phyloP scores from a whole-genome alignment of 2,888 invertebrate species.

The Amiota communis region DNA sequence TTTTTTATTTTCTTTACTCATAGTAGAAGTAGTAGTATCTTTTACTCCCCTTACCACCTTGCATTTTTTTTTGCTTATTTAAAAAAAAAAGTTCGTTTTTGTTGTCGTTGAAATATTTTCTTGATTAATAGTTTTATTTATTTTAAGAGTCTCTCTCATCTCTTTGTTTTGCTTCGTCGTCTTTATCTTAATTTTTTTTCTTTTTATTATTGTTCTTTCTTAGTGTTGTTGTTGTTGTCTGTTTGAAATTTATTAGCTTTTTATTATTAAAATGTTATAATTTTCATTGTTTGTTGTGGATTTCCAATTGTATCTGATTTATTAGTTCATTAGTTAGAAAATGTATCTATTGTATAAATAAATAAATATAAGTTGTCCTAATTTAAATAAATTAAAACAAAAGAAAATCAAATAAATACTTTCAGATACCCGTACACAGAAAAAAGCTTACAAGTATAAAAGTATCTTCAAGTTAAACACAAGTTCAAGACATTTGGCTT shows the following conservation, averaged over 20 bases:
- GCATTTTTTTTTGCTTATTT: conserved; percentile 25
- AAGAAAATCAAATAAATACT: conserved; percentile 6
- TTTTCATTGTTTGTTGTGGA: conserved; percentile 40
- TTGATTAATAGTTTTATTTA: conserved; percentile 69
- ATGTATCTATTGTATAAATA: conserved; percentile 45
- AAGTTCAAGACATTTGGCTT: no score
- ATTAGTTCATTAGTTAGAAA: conserved; percentile 49
- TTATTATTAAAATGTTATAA: background rate
- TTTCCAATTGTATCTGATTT: conserved; percentile 58
- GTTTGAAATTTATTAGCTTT: conserved; percentile 11
- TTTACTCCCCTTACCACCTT: background rate
- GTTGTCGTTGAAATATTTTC: conserved; percentile 49
- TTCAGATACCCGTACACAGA: background rate
- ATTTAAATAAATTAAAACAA: conserved; percentile 14
- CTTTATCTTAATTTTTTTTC: conserved; percentile 22
- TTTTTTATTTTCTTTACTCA: background rate
- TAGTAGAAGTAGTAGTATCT: background rate
- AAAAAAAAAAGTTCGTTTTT: conserved; percentile 10
- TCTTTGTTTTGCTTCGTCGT: conserved; percentile 7
- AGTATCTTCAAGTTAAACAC: background rate
- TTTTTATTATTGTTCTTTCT: conserved; percentile 50
- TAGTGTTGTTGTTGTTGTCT: conserved; percentile 11
- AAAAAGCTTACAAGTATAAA: background rate
- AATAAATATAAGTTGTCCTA: conserved; percentile 10
- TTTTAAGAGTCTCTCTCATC: conserved; percentile 61